These are phyloP conservation scores for Timema cristinae DNA, from an alignment of 2,888 invertebrate genomes.

Conservation along the genomic window DNA sequence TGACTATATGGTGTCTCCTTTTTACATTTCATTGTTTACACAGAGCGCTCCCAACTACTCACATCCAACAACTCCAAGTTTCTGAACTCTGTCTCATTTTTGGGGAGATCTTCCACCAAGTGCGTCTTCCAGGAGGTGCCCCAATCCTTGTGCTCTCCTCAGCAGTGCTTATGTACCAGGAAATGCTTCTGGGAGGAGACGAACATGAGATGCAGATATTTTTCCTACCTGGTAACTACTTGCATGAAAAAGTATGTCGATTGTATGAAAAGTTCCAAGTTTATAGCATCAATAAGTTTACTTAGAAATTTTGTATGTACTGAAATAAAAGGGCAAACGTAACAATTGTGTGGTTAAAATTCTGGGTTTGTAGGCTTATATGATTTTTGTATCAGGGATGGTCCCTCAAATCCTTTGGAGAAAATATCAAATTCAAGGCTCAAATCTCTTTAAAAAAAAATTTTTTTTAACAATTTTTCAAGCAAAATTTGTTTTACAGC, in stretches of 20 bases:
- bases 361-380: too few relatives aligned
- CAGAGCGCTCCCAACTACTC: conserved; percentile 19
- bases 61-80: conserved; percentile 22
- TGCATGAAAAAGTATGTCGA: too few relatives aligned
- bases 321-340: background rate
- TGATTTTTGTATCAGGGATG: too few relatives aligned
- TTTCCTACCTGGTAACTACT: background rate
- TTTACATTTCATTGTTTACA: background rate
- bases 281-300: background rate
- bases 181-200: conserved; percentile 21
- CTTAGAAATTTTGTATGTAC: background rate
- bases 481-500: too few relatives aligned
- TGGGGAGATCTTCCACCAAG: conserved; percentile 27
- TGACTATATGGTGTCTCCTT: background rate
- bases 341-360: too few relatives aligned
- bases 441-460: too few relatives aligned
- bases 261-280: background rate
- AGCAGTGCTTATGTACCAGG: conserved; percentile 24
- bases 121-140: conserved; percentile 24
- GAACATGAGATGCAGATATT: conserved; percentile 25
- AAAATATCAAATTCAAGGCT: too few relatives aligned
- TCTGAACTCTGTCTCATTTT: conserved; percentile 26
- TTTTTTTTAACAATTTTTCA: too few relatives aligned
- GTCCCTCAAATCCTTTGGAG: too few relatives aligned
- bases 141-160: conserved; percentile 26